Percentiles rank a stretch among this genome's conserved stretches.
Evolutionary conservation across 2,888 invertebrate species (phyloP).

Genomic region (Eupithecia pulchellata): DNA sequence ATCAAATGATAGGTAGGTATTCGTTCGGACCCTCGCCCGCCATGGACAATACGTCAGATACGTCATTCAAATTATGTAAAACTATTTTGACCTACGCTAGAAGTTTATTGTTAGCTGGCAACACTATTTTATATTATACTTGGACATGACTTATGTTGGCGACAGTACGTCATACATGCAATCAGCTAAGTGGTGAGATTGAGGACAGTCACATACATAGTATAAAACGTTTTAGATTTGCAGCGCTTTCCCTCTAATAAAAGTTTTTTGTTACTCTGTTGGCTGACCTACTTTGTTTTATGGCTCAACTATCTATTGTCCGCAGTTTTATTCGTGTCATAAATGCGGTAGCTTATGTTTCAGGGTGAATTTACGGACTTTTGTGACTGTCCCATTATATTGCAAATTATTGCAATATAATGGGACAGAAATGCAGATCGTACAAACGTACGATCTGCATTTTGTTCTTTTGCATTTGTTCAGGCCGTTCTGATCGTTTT

Average conservation of each 20-base stretch:
- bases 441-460: too few species aligned
- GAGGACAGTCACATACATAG: constrained; percentile 36
- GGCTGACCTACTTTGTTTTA: constrained; percentile 42
- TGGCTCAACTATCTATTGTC: background rate
- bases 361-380: background rate
- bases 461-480: too few species aligned
- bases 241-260: constrained; percentile 18
- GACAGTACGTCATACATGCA: constrained; percentile 56
- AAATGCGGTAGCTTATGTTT: background rate
- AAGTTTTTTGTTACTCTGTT: constrained; percentile 22
- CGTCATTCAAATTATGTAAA: background rate
- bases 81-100: background rate
- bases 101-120: background rate
- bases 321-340: constrained; percentile 7
- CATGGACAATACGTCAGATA: too few species aligned
- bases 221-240: constrained; percentile 42
- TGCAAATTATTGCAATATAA: too few species aligned
- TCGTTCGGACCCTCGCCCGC: too few species aligned
- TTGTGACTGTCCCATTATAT: too few species aligned
- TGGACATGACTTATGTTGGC: background rate
- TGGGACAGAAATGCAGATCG: too few species aligned
- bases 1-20: too few species aligned
- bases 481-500: too few species aligned
- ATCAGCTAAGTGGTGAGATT: constrained; percentile 67
- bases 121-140: background rate